A percentile compares a stretch with the other conserved stretches of the same genome.
phyloP scores from a whole-genome alignment of 1,140 invertebrate species.

The Ptiloglossa arizonensis region DNA sequence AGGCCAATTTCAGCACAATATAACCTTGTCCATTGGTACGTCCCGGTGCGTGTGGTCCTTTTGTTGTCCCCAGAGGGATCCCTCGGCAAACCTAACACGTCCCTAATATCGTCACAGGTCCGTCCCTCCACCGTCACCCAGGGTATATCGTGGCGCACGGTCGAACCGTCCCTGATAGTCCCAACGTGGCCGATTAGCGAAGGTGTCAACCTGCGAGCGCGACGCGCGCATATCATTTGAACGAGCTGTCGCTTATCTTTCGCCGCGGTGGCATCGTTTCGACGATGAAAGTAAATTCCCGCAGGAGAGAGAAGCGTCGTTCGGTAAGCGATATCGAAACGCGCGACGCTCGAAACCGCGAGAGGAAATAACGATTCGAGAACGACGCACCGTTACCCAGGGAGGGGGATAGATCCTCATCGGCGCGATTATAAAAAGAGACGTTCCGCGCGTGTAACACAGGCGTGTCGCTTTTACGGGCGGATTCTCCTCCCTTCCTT shows the following conservation, averaged over 20 bases:
- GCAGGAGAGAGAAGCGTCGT: neutral
- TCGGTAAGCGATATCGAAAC: too few species aligned
- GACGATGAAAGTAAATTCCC: neutral
- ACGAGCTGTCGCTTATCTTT: constrained; percentile 9
- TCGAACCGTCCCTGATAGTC: constrained; percentile 67
- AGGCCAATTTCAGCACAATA: constrained; percentile 75
- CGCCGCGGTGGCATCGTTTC: neutral
- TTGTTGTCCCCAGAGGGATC: constrained; percentile 75
- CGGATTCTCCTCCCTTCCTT: constrained; percentile 5
- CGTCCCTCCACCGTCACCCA: constrained; percentile 63
- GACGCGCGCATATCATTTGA: constrained; percentile 51
- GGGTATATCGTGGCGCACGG: constrained; percentile 62
- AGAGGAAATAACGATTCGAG: neutral
- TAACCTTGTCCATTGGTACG: constrained; percentile 75
- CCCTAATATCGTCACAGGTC: constrained; percentile 78
- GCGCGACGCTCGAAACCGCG: neutral
- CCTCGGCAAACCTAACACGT: constrained; percentile 78
- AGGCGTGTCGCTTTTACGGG: constrained; percentile 17
- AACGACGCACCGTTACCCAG: neutral
- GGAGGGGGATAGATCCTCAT: neutral
- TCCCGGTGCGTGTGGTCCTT: constrained; percentile 76
- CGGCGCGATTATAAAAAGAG: constrained; percentile 14
- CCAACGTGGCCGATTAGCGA: constrained; percentile 72
- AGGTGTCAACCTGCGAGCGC: constrained; percentile 68
- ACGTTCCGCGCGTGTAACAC: constrained; percentile 10